Conservation (phyloP, 2,113 vertebrate species). For the Mormyrus iriodes region DNA sequence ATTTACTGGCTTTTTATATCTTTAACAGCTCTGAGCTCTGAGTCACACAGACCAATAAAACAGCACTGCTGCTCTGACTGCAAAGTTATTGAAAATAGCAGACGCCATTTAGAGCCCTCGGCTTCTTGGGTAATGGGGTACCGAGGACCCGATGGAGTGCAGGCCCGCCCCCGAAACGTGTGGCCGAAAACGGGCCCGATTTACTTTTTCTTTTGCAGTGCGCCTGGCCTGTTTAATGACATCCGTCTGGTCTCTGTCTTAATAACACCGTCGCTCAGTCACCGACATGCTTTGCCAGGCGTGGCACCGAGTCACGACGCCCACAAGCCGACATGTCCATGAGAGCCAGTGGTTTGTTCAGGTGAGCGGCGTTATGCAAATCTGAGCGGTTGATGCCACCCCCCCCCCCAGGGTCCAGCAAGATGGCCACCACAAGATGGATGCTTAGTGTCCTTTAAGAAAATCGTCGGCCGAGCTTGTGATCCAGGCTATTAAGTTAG, state of each 20-base stretch:
- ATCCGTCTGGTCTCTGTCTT: conserved; percentile 40
- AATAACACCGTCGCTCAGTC: background rate
- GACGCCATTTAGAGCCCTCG: conserved; percentile 25
- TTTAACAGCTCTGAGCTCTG: conserved; percentile 54
- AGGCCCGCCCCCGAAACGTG: conserved; percentile 27
- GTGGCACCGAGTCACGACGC: background rate
- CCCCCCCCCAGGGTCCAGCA: background rate
- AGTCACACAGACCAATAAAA: conserved; percentile 65
- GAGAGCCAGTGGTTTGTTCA: background rate
- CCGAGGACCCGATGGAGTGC: background rate
- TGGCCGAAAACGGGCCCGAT: conserved; percentile 50
- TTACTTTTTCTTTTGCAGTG: conserved; percentile 52
- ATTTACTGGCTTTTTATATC: conserved; percentile 59
- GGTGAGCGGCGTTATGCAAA: background rate
- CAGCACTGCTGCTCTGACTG: conserved; percentile 37
- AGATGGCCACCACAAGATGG: background rate
- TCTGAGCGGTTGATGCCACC: background rate
- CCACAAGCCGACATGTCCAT: background rate
- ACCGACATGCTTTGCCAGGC: background rate
- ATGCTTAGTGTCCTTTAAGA: background rate
- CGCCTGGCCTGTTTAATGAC: conserved; percentile 55
- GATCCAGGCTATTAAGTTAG: conserved; percentile 34
- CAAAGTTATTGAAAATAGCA: conserved; percentile 52
- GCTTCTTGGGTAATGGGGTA: background rate
- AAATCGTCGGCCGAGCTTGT: conserved; percentile 37